Base-by-base conservation (phyloP, 2,888 invertebrate species). In the Crematogaster levior region DNA sequence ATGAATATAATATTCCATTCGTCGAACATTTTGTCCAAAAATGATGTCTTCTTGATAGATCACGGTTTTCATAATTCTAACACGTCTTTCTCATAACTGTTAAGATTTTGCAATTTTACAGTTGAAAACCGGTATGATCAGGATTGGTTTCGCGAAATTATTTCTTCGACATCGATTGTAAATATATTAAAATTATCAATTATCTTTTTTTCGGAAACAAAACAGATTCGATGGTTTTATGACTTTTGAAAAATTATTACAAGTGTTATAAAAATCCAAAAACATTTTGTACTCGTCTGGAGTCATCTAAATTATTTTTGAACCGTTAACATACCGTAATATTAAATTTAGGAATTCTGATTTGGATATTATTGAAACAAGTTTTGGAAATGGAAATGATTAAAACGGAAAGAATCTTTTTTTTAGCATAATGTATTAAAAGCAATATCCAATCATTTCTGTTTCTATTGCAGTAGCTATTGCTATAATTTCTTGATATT, bases 251-350 rank as follows among this genome's bases (percentile, higher is more conserved):
- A 53, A 51, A n/a, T n/a, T n/a, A n/a, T n/a, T n/a, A n/a, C n/a
- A n/a, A 48, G 15, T 46, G 27, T 66, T 34, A 21, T 1, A 9
- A 18, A 15, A 10, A 27, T 72, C 24, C 53, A 56, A 7, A 72
- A 24, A 56, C 27, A 72, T 40, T 56, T 72, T 56, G 72, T 56
- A 72, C 56, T 72, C 72, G 56, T 72, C 72, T 40, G 24, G 27
- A 72, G 18, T 24, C 27, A 56, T 56, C 56, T 40, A 27, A 72
- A 40, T 56, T 72, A 56, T 24, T 72, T 72, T 72, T 56, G 3
- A 72, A 24, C 18, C 15, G 15, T 48, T 27, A 48, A 3, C n/a
- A 15, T 30, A 15, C n/a, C 24, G 18, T 37, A 18, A 37, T 70
- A 37, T 37, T 21, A 24, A 15, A 70, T 24, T 72, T 7, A 12